These are phyloP conservation scores for Rhingia rostrata DNA, from an alignment of 2,888 invertebrate genomes.

Conservation along the genomic window DNA sequence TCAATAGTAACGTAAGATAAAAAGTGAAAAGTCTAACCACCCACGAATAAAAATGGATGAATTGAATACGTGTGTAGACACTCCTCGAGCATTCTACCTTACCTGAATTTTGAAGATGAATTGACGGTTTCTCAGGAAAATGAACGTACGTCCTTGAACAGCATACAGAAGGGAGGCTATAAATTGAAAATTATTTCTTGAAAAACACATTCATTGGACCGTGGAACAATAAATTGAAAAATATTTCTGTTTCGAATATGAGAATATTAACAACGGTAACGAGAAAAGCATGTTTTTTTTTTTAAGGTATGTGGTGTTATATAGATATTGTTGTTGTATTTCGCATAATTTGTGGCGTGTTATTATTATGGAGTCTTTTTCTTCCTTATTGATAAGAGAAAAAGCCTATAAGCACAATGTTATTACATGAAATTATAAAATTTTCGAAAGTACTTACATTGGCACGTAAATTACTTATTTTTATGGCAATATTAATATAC, in stretches of 20 bases:
- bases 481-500: too few species aligned
- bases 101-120: not conserved
- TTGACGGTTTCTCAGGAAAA: not conserved
- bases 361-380: too few species aligned
- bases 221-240: constrained; percentile 3
- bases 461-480: too few species aligned
- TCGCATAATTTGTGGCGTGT: too few species aligned
- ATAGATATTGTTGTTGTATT: not conserved
- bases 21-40: not conserved
- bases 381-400: too few species aligned
- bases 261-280: not conserved
- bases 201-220: not conserved
- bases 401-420: too few species aligned
- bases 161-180: too few species aligned
- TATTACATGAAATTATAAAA: too few species aligned
- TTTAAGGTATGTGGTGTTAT: not conserved
- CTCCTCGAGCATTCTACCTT: not conserved
- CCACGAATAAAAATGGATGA: not conserved
- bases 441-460: too few species aligned
- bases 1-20: not conserved
- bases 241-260: not conserved
- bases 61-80: not conserved
- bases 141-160: not conserved
- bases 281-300: not conserved
- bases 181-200: not conserved